Evolutionary conservation across 2,888 invertebrate species (phyloP).

Genomic region (Hydrotaea diabolus): DNA sequence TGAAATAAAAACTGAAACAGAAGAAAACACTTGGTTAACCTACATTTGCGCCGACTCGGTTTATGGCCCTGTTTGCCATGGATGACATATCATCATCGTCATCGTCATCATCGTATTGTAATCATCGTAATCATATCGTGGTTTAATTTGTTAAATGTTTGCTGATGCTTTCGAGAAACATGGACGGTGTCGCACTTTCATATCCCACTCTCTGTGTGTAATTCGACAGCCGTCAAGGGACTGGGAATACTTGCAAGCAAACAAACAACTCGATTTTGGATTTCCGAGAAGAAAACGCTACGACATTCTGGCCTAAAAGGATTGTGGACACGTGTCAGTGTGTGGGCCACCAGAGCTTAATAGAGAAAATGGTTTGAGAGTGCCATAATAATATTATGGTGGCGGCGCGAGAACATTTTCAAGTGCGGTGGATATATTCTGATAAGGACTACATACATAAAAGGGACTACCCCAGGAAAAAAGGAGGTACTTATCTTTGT

Average conservation of each 20-base stretch:
- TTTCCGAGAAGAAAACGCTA: not conserved
- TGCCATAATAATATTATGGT: too few species aligned
- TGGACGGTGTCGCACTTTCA: not conserved
- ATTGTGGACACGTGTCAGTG: not conserved
- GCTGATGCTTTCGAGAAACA: not conserved
- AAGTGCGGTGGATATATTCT: too few species aligned
- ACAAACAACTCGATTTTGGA: not conserved
- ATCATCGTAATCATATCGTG: not conserved
- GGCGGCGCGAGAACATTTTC: too few species aligned
- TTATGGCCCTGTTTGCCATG: not conserved
- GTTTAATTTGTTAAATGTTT: conserved; percentile 18
- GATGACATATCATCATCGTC: not conserved
- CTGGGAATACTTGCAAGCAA: too few species aligned
- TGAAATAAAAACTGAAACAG: not conserved
- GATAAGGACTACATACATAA: too few species aligned
- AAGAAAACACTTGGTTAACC: not conserved
- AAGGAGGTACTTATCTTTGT: too few species aligned
- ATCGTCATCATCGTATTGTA: not conserved
- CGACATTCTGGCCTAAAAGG: not conserved
- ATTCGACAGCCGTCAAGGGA: not conserved
- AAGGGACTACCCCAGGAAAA: too few species aligned
- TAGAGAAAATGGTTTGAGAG: too few species aligned
- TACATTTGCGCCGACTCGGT: not conserved
- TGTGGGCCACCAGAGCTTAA: not conserved
- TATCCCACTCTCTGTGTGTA: not conserved